Conservation (phyloP, 2,797 vertebrate species). For the Lacerta agilis region DNA sequence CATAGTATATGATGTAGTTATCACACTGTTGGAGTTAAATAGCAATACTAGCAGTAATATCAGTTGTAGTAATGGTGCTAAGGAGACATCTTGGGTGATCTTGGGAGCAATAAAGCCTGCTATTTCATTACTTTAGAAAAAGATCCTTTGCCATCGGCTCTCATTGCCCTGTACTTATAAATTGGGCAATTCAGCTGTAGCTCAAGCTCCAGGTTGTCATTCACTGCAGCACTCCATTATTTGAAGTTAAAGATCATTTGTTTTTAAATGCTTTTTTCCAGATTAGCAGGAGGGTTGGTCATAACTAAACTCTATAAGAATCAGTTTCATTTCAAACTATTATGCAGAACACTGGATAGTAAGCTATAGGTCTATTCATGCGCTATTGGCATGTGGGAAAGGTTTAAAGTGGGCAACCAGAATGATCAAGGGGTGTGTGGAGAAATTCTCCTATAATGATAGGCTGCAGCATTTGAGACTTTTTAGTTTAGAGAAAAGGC, state of each 20-base stretch:
- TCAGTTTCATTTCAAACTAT: neutral
- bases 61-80: neutral
- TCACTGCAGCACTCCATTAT: neutral
- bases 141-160: neutral
- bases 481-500: too few species aligned
- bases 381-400: too few species aligned
- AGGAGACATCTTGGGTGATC: neutral
- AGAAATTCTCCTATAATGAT: too few species aligned
- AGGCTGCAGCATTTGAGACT: too few species aligned
- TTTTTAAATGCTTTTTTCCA: constrained; percentile 7
- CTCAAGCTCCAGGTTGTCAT: constrained; percentile 6
- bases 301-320: neutral
- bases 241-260: neutral
- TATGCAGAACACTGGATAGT: neutral
- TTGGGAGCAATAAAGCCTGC: neutral
- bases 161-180: neutral
- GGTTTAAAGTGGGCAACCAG: too few species aligned
- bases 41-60: neutral
- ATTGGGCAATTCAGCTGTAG: neutral
- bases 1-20: neutral
- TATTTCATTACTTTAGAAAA: neutral
- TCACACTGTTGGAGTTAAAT: constrained; percentile 1
- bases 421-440: too few species aligned
- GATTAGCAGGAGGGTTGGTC: neutral
- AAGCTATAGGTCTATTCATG: too few species aligned